phyloP scores from a whole-genome alignment of 2,113 vertebrate species.

The Ceratotherium simum region DNA sequence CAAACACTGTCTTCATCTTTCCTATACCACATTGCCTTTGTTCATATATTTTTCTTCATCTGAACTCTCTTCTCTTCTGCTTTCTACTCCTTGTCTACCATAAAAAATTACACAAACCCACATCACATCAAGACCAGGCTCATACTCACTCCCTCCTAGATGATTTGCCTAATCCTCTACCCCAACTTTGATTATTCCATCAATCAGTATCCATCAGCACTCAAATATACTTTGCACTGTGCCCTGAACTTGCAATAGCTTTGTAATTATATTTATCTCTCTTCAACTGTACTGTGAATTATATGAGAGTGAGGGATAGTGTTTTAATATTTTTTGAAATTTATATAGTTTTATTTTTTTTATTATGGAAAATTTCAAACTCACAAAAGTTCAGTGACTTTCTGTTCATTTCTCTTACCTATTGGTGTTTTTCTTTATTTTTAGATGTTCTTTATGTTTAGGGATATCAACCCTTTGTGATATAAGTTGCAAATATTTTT shows the following conservation, averaged over 20 bases:
- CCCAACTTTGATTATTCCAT: slow-evolving; percentile 2
- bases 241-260: not conserved
- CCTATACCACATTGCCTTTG: not conserved
- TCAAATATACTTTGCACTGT: not conserved
- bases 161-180: not conserved
- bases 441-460: slow-evolving; percentile 44
- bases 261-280: slow-evolving; percentile 27
- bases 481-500: slow-evolving; percentile 46
- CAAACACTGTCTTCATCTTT: not conserved
- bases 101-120: not conserved
- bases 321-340: slow-evolving; percentile 40
- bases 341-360: not conserved
- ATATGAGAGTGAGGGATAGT: not conserved
- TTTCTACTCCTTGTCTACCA: not conserved
- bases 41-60: slow-evolving; percentile 20
- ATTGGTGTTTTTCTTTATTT: slow-evolving; percentile 46
- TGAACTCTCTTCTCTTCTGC: slow-evolving; percentile 1
- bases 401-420: not conserved
- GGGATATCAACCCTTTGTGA: not conserved
- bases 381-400: not conserved
- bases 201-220: not conserved
- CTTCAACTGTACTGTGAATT: not conserved
- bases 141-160: not conserved
- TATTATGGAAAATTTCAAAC: slow-evolving; percentile 38
- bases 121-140: not conserved